phyloP scores from a whole-genome alignment of 2,797 vertebrate genomes.

The Salarias fasciatus region DNA sequence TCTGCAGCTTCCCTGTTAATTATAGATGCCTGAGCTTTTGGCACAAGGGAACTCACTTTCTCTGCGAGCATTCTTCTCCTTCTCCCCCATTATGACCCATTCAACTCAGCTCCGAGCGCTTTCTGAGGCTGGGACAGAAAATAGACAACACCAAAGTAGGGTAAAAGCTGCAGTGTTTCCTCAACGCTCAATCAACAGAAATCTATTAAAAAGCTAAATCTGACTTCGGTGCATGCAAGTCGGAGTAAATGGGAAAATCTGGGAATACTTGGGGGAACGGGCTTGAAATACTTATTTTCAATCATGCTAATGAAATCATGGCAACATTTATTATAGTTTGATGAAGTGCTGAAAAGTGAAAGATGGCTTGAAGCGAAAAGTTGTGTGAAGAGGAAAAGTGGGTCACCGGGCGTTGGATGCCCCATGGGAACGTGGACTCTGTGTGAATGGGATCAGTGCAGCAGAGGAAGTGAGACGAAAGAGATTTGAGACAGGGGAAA shows the following conservation, averaged over 20 bases:
- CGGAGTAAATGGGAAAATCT: neutral
- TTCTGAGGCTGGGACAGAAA: neutral
- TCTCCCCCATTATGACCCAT: constrained; percentile 12
- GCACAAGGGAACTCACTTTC: constrained; percentile 23
- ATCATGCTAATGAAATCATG: neutral
- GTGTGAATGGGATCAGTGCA: constrained; percentile 35
- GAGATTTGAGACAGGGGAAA: constrained; percentile 28
- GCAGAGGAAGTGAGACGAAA: constrained; percentile 24
- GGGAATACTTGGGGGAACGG: neutral
- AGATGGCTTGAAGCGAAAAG: constrained; percentile 27
- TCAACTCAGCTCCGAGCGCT: constrained; percentile 10
- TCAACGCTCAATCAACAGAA: neutral
- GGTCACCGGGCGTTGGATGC: constrained; percentile 45
- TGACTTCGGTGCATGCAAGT: neutral
- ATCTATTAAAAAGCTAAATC: neutral
- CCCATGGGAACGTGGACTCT: constrained; percentile 35
- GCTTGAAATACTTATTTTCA: neutral
- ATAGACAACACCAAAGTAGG: neutral
- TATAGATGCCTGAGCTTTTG: constrained; percentile 58
- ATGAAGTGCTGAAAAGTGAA: constrained; percentile 10
- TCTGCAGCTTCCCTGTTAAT: constrained; percentile 57
- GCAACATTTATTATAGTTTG: neutral
- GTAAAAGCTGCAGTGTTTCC: neutral
- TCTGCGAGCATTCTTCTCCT: constrained; percentile 8
- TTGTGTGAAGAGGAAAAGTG: constrained; percentile 32